phyloP scores from a whole-genome alignment of 1,140 invertebrate genomes.

The Conus betulinus region DNA sequence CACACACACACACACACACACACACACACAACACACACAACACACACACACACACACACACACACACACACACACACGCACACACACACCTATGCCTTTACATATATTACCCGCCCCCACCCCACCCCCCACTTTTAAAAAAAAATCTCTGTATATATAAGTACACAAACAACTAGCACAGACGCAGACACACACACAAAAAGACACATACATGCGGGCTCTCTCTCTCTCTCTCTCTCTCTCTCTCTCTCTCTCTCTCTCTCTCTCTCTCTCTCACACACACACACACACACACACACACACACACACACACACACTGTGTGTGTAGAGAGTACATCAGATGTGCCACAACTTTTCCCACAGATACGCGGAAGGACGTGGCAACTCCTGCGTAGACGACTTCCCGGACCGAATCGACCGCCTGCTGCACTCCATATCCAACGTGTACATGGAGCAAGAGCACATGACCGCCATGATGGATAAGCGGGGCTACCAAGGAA shows the following conservation, averaged over 20 bases:
- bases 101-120: too few relatives aligned
- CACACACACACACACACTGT: conserved; percentile 3
- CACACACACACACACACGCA: too few relatives aligned
- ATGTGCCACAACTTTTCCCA: not conserved
- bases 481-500: conserved; percentile 6
- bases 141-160: too few relatives aligned
- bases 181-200: not conserved
- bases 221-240: too few relatives aligned
- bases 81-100: too few relatives aligned
- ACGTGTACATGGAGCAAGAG: conserved; percentile 73
- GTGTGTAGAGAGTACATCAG: too few relatives aligned
- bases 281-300: conserved; percentile 8
- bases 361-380: not conserved
- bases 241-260: too few relatives aligned
- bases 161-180: not conserved
- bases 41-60: too few relatives aligned
- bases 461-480: conserved; percentile 23
- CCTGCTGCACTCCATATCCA: conserved; percentile 75
- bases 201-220: not conserved
- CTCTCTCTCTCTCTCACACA: not conserved
- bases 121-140: too few relatives aligned
- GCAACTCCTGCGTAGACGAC: conserved; percentile 63
- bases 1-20: too few relatives aligned
- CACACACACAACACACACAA: too few relatives aligned
- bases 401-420: conserved; percentile 75